These are phyloP conservation scores for Tetranychus truncatus DNA, from an alignment of 2,888 invertebrate genomes.

Conservation along the genomic window DNA sequence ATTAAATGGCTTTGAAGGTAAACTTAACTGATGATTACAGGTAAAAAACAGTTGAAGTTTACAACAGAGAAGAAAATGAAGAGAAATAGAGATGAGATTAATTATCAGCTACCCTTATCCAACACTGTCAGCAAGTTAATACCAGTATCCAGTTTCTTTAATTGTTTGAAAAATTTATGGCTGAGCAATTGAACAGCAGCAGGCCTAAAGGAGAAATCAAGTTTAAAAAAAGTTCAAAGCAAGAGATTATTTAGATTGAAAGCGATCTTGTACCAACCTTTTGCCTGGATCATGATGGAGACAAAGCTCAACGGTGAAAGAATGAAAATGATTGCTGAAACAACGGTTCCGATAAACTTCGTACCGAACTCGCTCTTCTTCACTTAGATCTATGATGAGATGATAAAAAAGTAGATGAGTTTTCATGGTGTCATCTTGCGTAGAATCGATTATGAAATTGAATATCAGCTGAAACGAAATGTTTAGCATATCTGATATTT, in stretches of 20 bases:
- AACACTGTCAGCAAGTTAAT: background rate
- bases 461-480: no score
- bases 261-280: conserved; percentile 32
- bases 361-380: conserved; percentile 24
- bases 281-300: conserved; percentile 48
- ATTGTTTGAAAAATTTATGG: conserved; percentile 53
- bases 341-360: conserved; percentile 34
- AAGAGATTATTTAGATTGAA: background rate
- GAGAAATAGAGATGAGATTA: background rate
- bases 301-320: conserved; percentile 48
- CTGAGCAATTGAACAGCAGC: conserved; percentile 47
- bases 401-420: conserved; percentile 20
- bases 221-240: background rate
- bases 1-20: background rate
- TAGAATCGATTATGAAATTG: no score
- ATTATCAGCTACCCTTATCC: background rate
- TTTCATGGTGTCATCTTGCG: no score
- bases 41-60: background rate
- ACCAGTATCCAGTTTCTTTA: conserved; percentile 20
- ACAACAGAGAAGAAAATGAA: background rate
- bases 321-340: conserved; percentile 57
- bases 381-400: conserved; percentile 19
- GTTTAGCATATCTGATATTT: no score
- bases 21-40: background rate
- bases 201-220: conserved; percentile 34